A percentile compares a stretch with the other conserved stretches of the same genome.
phyloP scores from a whole-genome alignment of 2,797 vertebrate species.

The Brotula barbata region DNA sequence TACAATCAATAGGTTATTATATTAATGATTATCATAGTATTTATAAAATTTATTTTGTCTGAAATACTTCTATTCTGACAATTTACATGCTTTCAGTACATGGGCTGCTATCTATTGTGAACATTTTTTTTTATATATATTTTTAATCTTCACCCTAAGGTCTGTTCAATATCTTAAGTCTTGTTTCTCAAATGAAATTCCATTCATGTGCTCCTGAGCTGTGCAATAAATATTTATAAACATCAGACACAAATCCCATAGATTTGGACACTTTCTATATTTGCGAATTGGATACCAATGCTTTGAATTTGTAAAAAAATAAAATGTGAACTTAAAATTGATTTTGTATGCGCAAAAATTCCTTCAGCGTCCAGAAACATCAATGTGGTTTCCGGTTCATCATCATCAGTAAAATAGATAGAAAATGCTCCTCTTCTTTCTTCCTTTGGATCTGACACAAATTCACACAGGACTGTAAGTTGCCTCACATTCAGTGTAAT shows the following conservation, averaged over 20 bases:
- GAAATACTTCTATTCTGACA: no score
- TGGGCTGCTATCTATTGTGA: no score
- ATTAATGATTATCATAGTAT: no score
- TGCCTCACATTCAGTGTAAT: background rate
- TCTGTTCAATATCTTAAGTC: background rate
- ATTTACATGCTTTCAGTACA: background rate
- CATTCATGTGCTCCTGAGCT: slow-evolving; percentile 7
- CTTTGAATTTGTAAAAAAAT: background rate
- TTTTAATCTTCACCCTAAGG: background rate
- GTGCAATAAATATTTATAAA: slow-evolving; percentile 8
- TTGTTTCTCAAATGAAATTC: slow-evolving; percentile 3
- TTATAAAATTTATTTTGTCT: no score
- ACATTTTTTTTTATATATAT: background rate
- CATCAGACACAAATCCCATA: slow-evolving; percentile 17
- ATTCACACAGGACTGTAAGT: background rate
- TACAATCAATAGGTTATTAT: background rate
- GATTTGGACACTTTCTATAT: slow-evolving; percentile 1
- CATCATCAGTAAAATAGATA: slow-evolving; percentile 24
- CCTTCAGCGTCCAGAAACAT: background rate
- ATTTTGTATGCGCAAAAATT: background rate
- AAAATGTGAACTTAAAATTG: background rate
- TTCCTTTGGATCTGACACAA: slow-evolving; percentile 5
- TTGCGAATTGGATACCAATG: background rate
- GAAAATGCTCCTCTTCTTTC: slow-evolving; percentile 8
- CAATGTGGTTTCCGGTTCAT: slow-evolving; percentile 6